Conservation (phyloP, 2,888 invertebrate species). For the Protophormia terraenovae region DNA sequence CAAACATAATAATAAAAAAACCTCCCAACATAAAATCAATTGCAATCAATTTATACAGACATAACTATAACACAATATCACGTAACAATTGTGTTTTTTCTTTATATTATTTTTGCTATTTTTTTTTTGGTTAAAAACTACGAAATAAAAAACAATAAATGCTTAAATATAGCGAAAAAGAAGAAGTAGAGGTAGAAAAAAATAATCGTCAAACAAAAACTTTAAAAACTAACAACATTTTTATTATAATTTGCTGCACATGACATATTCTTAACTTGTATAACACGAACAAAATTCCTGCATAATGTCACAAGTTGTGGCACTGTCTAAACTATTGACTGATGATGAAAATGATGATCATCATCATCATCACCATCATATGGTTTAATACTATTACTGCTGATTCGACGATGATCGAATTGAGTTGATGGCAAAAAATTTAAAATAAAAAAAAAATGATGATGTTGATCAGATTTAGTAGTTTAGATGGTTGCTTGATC, state of each 20-base stretch:
- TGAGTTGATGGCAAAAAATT: conserved; percentile 55
- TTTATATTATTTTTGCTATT: not conserved
- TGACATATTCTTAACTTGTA: conserved; percentile 69
- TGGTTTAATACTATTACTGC: not conserved
- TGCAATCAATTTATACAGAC: conserved; percentile 57
- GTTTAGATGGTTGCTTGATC: conserved; percentile 36
- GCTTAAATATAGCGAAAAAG: too few species aligned
- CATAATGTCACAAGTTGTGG: conserved; percentile 67
- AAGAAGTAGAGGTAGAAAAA: not conserved
- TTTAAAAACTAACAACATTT: conserved; percentile 65
- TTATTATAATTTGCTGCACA: conserved; percentile 69
- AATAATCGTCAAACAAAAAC: conserved; percentile 6
- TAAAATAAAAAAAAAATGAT: conserved; percentile 19
- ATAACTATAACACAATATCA: conserved; percentile 63
- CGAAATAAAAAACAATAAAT: conserved; percentile 9
- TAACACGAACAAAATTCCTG: conserved; percentile 68
- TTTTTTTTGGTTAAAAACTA: not conserved
- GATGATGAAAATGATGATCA: conserved; percentile 37
- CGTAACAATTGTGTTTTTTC: conserved; percentile 43
- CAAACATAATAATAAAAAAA: conserved; percentile 35
- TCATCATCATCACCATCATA: conserved; percentile 16
- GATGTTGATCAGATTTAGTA: conserved; percentile 59
- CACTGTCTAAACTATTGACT: conserved; percentile 63
- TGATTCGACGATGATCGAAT: conserved; percentile 25
- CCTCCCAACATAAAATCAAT: conserved; percentile 46